These are phyloP conservation scores for Xerus rutilus DNA, from an alignment of 2,797 vertebrate species.

Conservation along the genomic window DNA sequence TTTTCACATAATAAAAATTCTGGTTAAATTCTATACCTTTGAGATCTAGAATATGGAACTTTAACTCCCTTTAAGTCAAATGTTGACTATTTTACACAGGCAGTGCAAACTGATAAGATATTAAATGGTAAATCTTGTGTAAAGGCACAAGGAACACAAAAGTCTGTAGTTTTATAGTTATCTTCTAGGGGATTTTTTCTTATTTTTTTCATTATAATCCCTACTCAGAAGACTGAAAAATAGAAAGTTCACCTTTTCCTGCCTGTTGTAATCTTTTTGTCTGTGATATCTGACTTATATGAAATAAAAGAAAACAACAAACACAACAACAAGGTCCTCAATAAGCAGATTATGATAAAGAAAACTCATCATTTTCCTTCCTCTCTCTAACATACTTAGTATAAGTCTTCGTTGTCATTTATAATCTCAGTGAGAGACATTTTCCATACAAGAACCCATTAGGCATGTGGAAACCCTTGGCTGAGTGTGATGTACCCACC, in stretches of 20 bases:
- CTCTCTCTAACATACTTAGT: neutral
- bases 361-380: neutral
- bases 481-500: neutral
- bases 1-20: slow-evolving; percentile 54
- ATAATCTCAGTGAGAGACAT: neutral
- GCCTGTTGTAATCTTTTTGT: neutral
- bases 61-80: neutral
- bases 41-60: neutral
- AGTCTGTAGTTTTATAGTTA: neutral
- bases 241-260: neutral
- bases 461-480: neutral
- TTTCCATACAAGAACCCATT: neutral
- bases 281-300: neutral
- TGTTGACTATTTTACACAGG: neutral
- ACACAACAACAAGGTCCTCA: neutral
- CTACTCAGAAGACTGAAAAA: neutral
- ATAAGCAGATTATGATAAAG: neutral
- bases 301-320: neutral
- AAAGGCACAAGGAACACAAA: neutral
- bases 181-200: neutral
- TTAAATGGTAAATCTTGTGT: neutral
- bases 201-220: neutral
- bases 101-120: neutral
- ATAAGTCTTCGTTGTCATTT: neutral
- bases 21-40: slow-evolving; percentile 13